Evolutionary conservation across 2,888 invertebrate species (phyloP).

Genomic region (Siphonodentalium dalli): DNA sequence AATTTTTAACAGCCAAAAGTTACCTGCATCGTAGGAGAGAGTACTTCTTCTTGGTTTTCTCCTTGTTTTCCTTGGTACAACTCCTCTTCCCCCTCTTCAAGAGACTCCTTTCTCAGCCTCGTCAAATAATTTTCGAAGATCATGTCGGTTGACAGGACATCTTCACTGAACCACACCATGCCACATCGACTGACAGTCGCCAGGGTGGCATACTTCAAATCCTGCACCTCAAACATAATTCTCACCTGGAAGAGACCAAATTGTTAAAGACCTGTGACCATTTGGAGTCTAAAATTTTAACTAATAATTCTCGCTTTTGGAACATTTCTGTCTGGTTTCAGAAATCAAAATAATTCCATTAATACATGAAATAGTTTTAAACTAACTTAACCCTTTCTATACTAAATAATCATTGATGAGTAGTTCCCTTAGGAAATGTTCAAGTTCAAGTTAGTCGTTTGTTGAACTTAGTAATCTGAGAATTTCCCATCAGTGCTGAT

Average conservation of each 20-base stretch:
- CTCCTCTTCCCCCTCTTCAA: constrained; percentile 64
- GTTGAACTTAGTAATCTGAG: too few species aligned
- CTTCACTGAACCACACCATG: constrained; percentile 99
- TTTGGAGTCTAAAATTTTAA: too few species aligned
- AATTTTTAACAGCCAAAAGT: neutral
- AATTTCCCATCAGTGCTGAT: too few species aligned
- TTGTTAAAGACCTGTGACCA: neutral
- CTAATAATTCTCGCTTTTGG: too few species aligned
- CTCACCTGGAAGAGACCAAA: constrained; percentile 54
- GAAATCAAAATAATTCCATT: too few species aligned
- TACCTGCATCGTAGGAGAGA: constrained; percentile 58
- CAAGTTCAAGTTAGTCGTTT: too few species aligned
- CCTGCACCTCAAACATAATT: constrained; percentile 80
- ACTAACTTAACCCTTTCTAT: too few species aligned
- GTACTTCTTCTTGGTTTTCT: constrained; percentile 50
- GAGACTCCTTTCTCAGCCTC: constrained; percentile 74
- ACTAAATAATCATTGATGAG: too few species aligned
- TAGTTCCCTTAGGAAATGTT: too few species aligned
- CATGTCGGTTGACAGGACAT: constrained; percentile 98
- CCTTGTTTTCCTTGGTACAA: constrained; percentile 25
- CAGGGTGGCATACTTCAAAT: constrained; percentile 95
- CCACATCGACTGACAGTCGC: constrained; percentile 99
- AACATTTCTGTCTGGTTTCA: too few species aligned
- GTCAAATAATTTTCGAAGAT: constrained; percentile 95
- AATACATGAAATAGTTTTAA: too few species aligned